phyloP scores from a whole-genome alignment of 2,888 invertebrate species.

The Tinea semifulvella region DNA sequence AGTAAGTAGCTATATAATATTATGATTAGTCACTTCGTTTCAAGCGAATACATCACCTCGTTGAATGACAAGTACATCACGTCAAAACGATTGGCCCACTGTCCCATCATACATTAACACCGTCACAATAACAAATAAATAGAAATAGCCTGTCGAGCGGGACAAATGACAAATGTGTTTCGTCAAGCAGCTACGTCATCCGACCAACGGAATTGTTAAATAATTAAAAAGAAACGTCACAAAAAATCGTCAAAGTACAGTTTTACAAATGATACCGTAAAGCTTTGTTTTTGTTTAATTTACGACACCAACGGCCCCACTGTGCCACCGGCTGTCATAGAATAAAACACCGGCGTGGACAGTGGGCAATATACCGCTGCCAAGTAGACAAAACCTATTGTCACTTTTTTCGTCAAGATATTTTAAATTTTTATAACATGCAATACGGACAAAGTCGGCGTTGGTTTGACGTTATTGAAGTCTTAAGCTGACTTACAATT shows the following conservation, averaged over 20 bases:
- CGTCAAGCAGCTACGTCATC: constrained; percentile 4
- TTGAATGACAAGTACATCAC: constrained; percentile 4
- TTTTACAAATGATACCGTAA: constrained; percentile 58
- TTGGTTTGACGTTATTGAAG: background rate
- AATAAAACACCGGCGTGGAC: constrained; percentile 32
- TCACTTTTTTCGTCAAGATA: constrained; percentile 31
- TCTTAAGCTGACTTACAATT: background rate
- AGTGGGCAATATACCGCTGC: constrained; percentile 24
- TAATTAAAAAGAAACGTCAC: constrained; percentile 5
- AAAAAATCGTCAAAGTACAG: constrained; percentile 13
- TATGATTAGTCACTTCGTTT: too few relatives aligned
- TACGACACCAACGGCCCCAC: constrained; percentile 46
- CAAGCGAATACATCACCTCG: background rate
- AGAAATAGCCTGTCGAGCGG: constrained; percentile 23
- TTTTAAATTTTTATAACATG: constrained; percentile 10
- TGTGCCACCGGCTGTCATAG: constrained; percentile 35
- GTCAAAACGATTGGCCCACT: constrained; percentile 5
- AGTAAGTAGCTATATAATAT: too few relatives aligned
- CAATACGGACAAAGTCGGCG: constrained; percentile 4
- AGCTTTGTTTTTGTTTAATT: constrained; percentile 44
- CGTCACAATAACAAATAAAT: constrained; percentile 19
- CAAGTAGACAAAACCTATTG: constrained; percentile 27
- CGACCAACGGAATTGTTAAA: background rate
- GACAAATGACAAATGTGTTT: constrained; percentile 30
- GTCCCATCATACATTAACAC: background rate